Evolutionary conservation across 2,888 invertebrate species (phyloP).

Genomic region (Himalopsyche japonica): DNA sequence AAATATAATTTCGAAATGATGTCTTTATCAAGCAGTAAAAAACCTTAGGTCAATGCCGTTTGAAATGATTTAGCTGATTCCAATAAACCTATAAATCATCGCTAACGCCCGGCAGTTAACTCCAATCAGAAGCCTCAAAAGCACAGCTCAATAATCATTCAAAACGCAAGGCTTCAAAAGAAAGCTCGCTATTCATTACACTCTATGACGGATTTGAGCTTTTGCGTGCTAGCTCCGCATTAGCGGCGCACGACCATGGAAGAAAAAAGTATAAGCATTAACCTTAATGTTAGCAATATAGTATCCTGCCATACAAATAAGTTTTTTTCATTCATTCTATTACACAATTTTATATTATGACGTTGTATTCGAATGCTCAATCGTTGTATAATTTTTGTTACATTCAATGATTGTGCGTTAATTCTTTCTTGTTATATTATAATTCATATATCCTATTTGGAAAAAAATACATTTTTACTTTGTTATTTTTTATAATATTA

Average conservation of each 20-base stretch:
- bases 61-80: not conserved
- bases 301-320: not conserved
- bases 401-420: no score
- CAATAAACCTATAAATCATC: not conserved
- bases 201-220: not conserved
- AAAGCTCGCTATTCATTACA: slow-evolving; percentile 2
- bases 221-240: slow-evolving; percentile 3
- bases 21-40: not conserved
- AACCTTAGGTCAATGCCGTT: not conserved
- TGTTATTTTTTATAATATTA: no score
- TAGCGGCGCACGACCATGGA: not conserved
- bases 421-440: no score
- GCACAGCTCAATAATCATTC: not conserved
- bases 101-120: not conserved
- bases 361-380: no score
- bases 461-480: no score
- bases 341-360: not conserved
- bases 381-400: no score
- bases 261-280: not conserved
- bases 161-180: not conserved
- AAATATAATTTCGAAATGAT: not conserved
- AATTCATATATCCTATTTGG: no score
- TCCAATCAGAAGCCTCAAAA: not conserved
- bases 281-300: not conserved
- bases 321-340: not conserved